Conservation (phyloP, 2,888 invertebrate species). For the Tanytarsus gracilentus region DNA sequence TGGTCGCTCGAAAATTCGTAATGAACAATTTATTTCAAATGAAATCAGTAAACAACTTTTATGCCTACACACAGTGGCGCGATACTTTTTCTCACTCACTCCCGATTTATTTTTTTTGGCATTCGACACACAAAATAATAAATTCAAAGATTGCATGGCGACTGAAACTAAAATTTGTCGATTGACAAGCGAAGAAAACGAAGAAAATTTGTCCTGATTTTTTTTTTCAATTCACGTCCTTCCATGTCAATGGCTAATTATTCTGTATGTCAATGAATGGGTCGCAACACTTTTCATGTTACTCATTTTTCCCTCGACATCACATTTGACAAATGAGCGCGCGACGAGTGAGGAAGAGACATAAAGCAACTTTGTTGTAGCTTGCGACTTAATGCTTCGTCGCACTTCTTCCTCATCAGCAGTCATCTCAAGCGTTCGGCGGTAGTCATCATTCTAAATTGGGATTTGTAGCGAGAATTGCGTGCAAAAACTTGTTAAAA, state of each 20-base stretch:
- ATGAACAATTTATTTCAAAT: background rate
- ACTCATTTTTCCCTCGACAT: background rate
- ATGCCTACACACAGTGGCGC: background rate
- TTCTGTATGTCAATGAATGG: background rate
- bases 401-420: background rate
- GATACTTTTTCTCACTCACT: background rate
- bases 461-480: too few species aligned
- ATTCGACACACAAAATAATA: background rate
- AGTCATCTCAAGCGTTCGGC: background rate
- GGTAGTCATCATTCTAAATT: too few species aligned
- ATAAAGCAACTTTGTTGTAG: background rate
- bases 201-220: too few species aligned
- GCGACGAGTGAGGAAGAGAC: background rate
- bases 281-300: too few species aligned
- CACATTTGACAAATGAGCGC: background rate
- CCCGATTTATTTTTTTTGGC: background rate
- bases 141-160: background rate
- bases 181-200: too few species aligned
- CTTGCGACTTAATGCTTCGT: background rate
- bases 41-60: background rate
- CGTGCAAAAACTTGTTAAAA: too few species aligned
- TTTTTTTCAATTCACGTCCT: too few species aligned
- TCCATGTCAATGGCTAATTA: too few species aligned
- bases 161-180: too few species aligned
- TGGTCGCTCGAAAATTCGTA: too few species aligned